Percentiles rank a stretch among this genome's conserved stretches.
Evolutionary conservation across 2,888 invertebrate species (phyloP).

Genomic region (Machimus rusticus): DNA sequence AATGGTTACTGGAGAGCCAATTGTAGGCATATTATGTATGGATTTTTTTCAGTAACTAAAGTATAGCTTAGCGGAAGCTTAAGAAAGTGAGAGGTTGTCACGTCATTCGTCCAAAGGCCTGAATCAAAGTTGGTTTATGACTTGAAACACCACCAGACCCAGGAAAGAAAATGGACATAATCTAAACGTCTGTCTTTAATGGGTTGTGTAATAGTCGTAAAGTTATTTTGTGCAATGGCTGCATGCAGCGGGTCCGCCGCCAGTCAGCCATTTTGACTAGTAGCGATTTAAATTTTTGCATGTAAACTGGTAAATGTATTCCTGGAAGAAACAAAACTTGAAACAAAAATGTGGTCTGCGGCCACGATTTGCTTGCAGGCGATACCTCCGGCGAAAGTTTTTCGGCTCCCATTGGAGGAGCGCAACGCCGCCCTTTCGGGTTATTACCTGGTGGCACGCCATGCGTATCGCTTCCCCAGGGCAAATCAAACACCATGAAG

Average conservation of each 20-base stretch:
- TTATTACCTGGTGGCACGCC: slow-evolving; percentile 43
- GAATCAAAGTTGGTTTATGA: background rate
- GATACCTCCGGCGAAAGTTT: slow-evolving; percentile 10
- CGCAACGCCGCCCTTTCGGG: slow-evolving; percentile 33
- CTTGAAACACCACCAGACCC: background rate
- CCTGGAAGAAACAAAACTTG: background rate
- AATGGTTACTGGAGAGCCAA: background rate
- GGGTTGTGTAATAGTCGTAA: background rate
- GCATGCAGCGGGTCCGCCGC: background rate
- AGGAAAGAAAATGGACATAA: background rate
- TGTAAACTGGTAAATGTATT: background rate
- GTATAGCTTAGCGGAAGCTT: background rate
- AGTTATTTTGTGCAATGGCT: background rate
- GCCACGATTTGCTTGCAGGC: slow-evolving; percentile 31
- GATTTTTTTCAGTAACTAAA: background rate
- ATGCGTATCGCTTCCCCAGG: slow-evolving; percentile 32
- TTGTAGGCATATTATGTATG: background rate
- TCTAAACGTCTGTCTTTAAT: slow-evolving; percentile 3
- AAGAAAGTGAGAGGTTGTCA: background rate
- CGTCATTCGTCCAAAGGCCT: background rate
- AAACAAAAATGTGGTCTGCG: background rate
- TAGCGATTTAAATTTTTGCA: slow-evolving; percentile 17
- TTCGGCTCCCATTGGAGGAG: slow-evolving; percentile 38
- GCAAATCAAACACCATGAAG: slow-evolving; percentile 30
- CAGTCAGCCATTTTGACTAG: slow-evolving; percentile 16